A percentile compares a stretch with the other conserved stretches of the same genome.
These are phyloP conservation scores for Danio rerio DNA, from an alignment of 2,113 vertebrate genomes.

Conservation along the genomic window DNA sequence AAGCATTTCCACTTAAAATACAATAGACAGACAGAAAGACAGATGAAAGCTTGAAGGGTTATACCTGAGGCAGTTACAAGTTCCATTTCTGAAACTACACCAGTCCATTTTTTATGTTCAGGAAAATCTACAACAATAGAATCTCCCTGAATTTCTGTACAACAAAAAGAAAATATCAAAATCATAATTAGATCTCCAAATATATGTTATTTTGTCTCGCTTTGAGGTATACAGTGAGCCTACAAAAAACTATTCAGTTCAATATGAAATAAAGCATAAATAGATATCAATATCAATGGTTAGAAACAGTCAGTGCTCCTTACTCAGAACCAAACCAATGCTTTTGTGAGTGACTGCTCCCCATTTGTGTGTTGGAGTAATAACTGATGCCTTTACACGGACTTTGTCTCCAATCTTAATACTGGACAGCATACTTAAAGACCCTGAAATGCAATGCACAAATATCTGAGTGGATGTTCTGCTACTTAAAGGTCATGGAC, in stretches of 20 bases:
- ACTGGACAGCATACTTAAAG: not conserved
- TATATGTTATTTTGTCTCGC: not conserved
- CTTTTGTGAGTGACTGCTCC: constrained; percentile 27
- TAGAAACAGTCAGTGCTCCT: no score
- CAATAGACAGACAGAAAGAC: not conserved
- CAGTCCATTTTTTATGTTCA: constrained; percentile 43
- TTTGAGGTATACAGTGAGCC: not conserved
- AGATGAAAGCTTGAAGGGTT: not conserved
- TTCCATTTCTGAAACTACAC: constrained; percentile 38
- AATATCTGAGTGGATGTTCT: not conserved
- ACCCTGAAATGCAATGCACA: not conserved
- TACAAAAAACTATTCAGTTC: no score
- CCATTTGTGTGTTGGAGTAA: constrained; percentile 45
- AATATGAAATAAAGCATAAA: no score
- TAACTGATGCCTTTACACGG: constrained; percentile 17
- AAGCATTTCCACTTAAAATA: not conserved
- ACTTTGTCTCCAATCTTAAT: constrained; percentile 37
- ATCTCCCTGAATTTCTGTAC: constrained; percentile 10
- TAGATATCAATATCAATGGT: no score
- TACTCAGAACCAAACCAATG: constrained; percentile 9
- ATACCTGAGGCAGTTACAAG: not conserved
- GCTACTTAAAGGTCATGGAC: not conserved
- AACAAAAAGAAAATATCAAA: not conserved
- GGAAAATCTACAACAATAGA: constrained; percentile 30
- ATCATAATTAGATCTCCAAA: not conserved